Percentiles rank a stretch among this genome's conserved stretches.
Evolutionary conservation across 1,140 invertebrate genomes (phyloP).

Genomic region (Meloidogyne hapla): DNA sequence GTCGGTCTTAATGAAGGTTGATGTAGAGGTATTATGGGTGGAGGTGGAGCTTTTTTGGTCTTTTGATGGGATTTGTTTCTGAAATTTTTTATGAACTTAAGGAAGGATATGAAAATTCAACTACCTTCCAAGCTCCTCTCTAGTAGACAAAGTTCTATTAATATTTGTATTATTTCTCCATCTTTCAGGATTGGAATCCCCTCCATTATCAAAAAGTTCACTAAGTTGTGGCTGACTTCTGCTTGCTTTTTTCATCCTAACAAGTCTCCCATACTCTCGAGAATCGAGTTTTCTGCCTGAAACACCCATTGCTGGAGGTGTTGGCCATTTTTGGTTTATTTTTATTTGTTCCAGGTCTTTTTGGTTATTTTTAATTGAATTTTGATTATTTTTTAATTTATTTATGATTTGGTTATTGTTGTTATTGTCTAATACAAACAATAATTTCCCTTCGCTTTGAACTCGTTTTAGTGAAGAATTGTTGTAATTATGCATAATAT

Average conservation of each 20-base stretch:
- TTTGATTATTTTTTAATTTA: neutral
- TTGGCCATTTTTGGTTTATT: neutral
- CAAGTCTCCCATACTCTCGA: neutral
- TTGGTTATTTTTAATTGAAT: neutral
- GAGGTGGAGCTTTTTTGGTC: neutral
- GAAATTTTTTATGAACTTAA: too few species aligned
- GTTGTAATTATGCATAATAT: neutral
- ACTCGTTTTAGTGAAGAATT: conserved; percentile 14
- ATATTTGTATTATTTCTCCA: neutral
- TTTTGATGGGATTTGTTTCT: neutral
- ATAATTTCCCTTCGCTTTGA: conserved; percentile 23
- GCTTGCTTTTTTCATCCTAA: conserved; percentile 17
- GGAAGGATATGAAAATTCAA: neutral
- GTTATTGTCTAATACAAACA: neutral
- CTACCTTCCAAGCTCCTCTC: neutral
- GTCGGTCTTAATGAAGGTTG: neutral
- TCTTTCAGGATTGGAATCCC: neutral
- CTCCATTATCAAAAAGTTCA: neutral
- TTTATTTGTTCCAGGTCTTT: neutral
- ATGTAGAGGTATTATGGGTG: neutral
- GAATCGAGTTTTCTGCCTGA: conserved; percentile 12
- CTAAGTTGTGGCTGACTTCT: conserved; percentile 22
- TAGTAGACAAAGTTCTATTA: conserved; percentile 1
- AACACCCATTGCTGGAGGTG: conserved; percentile 16
- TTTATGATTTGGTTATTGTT: neutral